Base-by-base conservation (phyloP, 2,797 vertebrate species). In the Agapornis canus region DNA sequence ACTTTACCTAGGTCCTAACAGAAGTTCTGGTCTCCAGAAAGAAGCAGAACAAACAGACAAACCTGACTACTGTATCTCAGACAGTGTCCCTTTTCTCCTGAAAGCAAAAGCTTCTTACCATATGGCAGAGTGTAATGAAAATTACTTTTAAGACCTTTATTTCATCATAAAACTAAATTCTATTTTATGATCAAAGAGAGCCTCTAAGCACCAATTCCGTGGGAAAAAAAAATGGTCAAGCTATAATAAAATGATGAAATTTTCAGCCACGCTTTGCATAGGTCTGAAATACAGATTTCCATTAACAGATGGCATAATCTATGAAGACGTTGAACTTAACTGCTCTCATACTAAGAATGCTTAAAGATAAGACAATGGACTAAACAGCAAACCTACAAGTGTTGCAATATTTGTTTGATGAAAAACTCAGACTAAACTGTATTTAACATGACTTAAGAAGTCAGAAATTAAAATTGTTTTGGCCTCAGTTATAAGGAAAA, bases 391-490 rank as follows among this genome's bases (percentile, higher is more conserved):
- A 56, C 45, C 77, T 90, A 86, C 22, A 91, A 94, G 40, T 42
- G 40, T 39, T 61, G 65, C 84, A 81, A 47, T 64, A 20, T 87
- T 94, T 93, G 39, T 92, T 92, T 93, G 11, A 88, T 77, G 52
- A 88, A 45, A 76, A 91, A 70, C 8, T 89, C 69, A 66, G 42
- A 35, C 40, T 92, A 69, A 73, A 61, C 56, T 82, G 66, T 84
- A 76, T 71, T 95, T 96, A 92, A 87, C 56, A 65, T 72, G 92
- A 94, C 96, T 97, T 90, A 96, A 95, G 69, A 80, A 92, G 66
- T 78, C 81, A 94, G 76, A 92, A 96, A 94, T 89, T 89, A 81
- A 95, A 96, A 95, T 86, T 86, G 43, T 21, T 88, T 96, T 96
- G 95, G 95, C 89, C 40, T 88, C 49, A 40, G 37, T 71, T 91